phyloP scores from a whole-genome alignment of 2,113 vertebrate genomes.

The Camelus bactrianus region DNA sequence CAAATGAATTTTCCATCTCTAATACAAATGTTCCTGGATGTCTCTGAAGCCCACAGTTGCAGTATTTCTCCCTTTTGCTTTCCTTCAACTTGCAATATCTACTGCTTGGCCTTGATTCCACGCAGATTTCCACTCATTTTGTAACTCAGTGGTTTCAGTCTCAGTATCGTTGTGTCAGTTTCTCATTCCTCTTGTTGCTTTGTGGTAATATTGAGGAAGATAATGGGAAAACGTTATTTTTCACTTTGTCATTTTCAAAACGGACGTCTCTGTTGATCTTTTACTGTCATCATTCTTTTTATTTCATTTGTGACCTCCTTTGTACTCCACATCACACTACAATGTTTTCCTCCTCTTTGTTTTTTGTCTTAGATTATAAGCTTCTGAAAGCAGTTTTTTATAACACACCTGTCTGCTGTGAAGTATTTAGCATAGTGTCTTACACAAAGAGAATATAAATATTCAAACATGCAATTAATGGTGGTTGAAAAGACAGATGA shows the following conservation, averaged over 20 bases:
- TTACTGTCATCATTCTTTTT: not conserved
- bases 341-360: not conserved
- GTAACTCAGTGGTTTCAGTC: not conserved
- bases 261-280: not conserved
- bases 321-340: not conserved
- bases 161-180: not conserved
- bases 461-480: not conserved
- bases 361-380: not conserved
- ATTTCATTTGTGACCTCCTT: not conserved
- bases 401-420: not conserved
- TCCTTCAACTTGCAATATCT: not conserved
- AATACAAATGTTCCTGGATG: not conserved
- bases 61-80: not conserved
- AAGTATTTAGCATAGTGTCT: not conserved
- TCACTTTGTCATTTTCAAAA: not conserved
- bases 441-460: not conserved
- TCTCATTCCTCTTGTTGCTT: not conserved
- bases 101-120: not conserved
- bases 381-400: not conserved
- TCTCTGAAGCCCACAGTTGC: not conserved
- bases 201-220: not conserved
- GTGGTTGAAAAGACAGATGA: not conserved
- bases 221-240: not conserved
- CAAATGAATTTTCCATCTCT: not conserved
- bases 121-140: not conserved